Base-by-base conservation (phyloP, 2,888 invertebrate genomes). In the Salpingus planirostris region DNA sequence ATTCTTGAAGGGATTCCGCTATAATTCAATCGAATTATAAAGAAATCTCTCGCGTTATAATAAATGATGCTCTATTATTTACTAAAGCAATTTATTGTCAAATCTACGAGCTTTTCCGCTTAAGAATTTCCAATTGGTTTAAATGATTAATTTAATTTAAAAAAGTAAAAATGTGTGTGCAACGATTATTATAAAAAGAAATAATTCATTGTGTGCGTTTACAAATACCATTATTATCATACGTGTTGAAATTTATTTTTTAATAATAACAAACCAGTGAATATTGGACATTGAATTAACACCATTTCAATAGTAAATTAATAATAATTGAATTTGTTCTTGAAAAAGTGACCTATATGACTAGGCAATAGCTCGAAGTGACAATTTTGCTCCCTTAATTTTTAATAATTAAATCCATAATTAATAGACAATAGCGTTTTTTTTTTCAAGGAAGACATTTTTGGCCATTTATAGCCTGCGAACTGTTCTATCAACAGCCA, bases 41-140 rank as follows among this genome's bases (percentile, higher is more conserved):
- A 24, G 27, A 30, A 22, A 23, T 27, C 31, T 18, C 12, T 12
- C 18, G 8, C 5, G 18, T 18, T 6, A 6, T 18, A 18, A 18
- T 18, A 6, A 18, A 18, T 18, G n/a, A n/a, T n/a, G n/a, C n/a
- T 6, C 24, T 24, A 24, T 4, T 24, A 4, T 12, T 30, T 26
- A 44, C 59, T 55, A 58, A 60, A 62, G 60, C 61, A 61, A 60
- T 56, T 60, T 60, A 62, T 63, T 63, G 63, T 63, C 63, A 56
- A 49, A 54, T 56, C 58, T 56, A 60, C 63, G 63, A 63, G 63
- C 63, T 18, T 18, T 18, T 18, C 18, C 5, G 8, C 5, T 18
- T 18, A 6, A 6, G 5, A 6, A 6, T 18, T 5, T 18, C 8
- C 8, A 8, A 5, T 18, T 18, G 5, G 18, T 18, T 18, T 18